phyloP scores from a whole-genome alignment of 1,140 invertebrate species.

The Tetranychus urticae region DNA sequence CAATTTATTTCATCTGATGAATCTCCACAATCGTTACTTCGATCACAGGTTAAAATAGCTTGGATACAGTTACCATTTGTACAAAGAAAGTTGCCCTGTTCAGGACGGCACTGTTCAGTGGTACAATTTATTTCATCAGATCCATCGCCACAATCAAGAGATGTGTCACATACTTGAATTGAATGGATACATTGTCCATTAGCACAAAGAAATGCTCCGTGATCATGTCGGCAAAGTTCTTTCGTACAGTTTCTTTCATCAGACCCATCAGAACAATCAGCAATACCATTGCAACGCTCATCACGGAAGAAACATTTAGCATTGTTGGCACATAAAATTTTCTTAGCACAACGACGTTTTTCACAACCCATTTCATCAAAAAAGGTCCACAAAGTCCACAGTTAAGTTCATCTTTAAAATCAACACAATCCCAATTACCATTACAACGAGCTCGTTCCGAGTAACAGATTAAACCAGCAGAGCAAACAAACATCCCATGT shows the following conservation, averaged over 20 bases:
- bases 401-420: conserved; percentile 46
- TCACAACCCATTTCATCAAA: conserved; percentile 60
- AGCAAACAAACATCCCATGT: conserved; percentile 41
- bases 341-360: conserved; percentile 23
- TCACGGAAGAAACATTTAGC: conserved; percentile 18
- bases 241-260: conserved; percentile 22
- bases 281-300: conserved; percentile 22
- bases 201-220: conserved; percentile 23
- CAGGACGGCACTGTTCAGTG: conserved; percentile 17
- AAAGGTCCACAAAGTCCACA: conserved; percentile 16
- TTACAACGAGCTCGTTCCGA: conserved; percentile 49
- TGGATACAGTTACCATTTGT: conserved; percentile 22
- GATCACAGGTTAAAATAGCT: conserved; percentile 23
- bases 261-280: conserved; percentile 18
- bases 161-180: conserved; percentile 22
- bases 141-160: conserved; percentile 18
- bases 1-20: conserved; percentile 23
- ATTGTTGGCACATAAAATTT: conserved; percentile 15
- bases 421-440: conserved; percentile 56
- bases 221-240: conserved; percentile 18
- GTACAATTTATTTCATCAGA: conserved; percentile 22
- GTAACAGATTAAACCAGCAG: conserved; percentile 41
- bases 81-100: conserved; percentile 24
- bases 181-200: conserved; percentile 23
- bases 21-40: conserved; percentile 23